Evolutionary conservation across 2,888 invertebrate species (phyloP), one percentile per base, ranked within the genome.

Genomic region (Noctua comes): DNA sequence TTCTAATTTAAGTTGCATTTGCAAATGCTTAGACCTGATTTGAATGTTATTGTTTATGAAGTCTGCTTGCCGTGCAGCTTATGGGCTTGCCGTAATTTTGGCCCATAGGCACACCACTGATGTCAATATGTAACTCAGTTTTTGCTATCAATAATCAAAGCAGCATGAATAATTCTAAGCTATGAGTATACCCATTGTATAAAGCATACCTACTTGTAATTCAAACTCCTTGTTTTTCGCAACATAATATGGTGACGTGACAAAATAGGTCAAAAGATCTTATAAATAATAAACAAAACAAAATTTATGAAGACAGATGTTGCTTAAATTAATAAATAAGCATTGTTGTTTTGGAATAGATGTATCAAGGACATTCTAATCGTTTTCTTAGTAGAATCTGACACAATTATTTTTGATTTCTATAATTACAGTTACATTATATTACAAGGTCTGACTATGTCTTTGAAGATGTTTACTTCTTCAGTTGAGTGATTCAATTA

Each of bases 331-430:
- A 73, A 43, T 70, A 73, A 73, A 74, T 71, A 72, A 36, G 46
- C 36, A 16, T 73, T 83, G 74, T 81, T 81, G 71, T 85, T 80
- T 74, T 79, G 59, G 77, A 82, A 79, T 76, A 71, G 73, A 84
- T 69, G 36, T 11, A 68, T 80, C 88, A 89, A 89, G 89, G 89
- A 86, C 89, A 89, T 81, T 83, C 72, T 68, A 82, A 79, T 87
- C 86, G 75, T 84, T 86, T 80, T 86, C 86, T 82, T 80, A 87
- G 18, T 84, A 76, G 81, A 89, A 84, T 83, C 57, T 82, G n/a
- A 81, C 59, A 79, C 65, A 54, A 36, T 31, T 73, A 75, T 43
- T 73, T 72, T 73, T 72, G 46, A 68, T 73, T 64, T 83, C 46
- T 78, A 5, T 65, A 68, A 40, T 72, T 73, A 69, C 64, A 66